These are phyloP conservation scores for Mastigias papua DNA, from an alignment of 30 jellyfish, hydroid and myxozoan species.

Conservation along the genomic window DNA sequence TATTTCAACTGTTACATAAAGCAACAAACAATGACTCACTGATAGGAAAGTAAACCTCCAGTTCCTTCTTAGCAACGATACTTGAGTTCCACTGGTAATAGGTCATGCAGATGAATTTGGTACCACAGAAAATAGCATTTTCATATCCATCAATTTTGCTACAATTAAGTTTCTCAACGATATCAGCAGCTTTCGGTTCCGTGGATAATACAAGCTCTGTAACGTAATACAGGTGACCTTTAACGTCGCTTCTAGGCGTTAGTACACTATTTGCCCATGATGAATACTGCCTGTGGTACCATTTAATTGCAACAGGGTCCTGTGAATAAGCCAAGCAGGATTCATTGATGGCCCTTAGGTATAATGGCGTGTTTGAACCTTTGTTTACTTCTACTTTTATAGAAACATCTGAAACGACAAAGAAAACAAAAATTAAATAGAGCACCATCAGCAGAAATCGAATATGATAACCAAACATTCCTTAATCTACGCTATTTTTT, in stretches of 20 bases:
- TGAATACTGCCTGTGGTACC: conserved; percentile 10
- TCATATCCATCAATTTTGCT: not conserved
- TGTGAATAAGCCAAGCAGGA: conserved; percentile 32
- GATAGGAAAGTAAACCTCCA: conserved; percentile 12
- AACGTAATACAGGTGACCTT: not conserved
- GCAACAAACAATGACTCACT: no score
- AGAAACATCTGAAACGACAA: conserved; percentile 26
- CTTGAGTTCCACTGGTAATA: conserved; percentile 13
- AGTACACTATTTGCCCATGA: conserved; percentile 1
- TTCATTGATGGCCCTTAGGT: not conserved
- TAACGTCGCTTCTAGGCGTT: not conserved
- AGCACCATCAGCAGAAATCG: no score
- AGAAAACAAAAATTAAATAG: no score
- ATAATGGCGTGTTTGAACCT: conserved; percentile 28
- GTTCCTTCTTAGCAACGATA: not conserved
- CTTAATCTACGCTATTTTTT: no score
- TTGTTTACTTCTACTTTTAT: not conserved
- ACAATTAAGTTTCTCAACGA: conserved; percentile 24
- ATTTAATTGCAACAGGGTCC: conserved; percentile 1
- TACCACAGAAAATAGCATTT: not conserved
- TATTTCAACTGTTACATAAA: no score
- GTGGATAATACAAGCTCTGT: not conserved
- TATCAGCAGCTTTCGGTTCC: conserved; percentile 41
- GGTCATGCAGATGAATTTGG: conserved; percentile 36
- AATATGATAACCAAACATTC: no score